Evolutionary conservation across 2,888 invertebrate species (phyloP).

Genomic region (Sphaerophoria taeniata): DNA sequence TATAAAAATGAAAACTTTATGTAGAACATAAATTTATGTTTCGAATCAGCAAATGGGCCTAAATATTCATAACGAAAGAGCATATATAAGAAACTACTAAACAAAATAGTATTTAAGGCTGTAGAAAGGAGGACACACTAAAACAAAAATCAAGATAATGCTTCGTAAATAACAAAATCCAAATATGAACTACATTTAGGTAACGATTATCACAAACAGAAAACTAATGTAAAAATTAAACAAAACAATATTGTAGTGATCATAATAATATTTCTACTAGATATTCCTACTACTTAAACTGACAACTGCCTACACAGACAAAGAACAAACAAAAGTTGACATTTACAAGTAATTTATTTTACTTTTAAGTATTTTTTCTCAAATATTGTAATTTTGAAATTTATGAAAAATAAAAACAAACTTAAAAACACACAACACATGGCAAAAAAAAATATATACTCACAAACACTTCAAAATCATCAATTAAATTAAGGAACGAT

Average conservation of each 20-base stretch:
- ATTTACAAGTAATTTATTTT: slow-evolving; percentile 49
- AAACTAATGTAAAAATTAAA: slow-evolving; percentile 29
- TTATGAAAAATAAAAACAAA: too few species aligned
- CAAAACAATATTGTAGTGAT: slow-evolving; percentile 34
- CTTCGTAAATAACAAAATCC: slow-evolving; percentile 46
- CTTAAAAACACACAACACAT: slow-evolving; percentile 73
- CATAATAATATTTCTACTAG: slow-evolving; percentile 65
- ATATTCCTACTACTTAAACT: slow-evolving; percentile 73
- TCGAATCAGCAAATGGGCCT: too few species aligned
- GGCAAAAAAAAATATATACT: slow-evolving; percentile 60
- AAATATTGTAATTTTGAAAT: too few species aligned
- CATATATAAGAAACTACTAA: slow-evolving; percentile 51
- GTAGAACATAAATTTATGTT: too few species aligned
- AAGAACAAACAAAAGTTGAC: slow-evolving; percentile 46
- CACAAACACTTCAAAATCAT: slow-evolving; percentile 59
- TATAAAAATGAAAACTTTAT: too few species aligned
- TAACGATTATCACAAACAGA: slow-evolving; percentile 59
- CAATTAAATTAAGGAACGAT: slow-evolving; percentile 35
- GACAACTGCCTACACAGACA: slow-evolving; percentile 69
- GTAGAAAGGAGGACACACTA: slow-evolving; percentile 37
- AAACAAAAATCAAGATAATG: slow-evolving; percentile 29
- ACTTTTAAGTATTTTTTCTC: too few species aligned
- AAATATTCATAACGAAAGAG: slow-evolving; percentile 42
- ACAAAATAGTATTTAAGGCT: slow-evolving; percentile 53
- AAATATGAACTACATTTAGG: slow-evolving; percentile 31